These are phyloP conservation scores for Phrynocephalus vlangalii DNA, from an alignment of 2,797 vertebrate species.

Conservation along the genomic window DNA sequence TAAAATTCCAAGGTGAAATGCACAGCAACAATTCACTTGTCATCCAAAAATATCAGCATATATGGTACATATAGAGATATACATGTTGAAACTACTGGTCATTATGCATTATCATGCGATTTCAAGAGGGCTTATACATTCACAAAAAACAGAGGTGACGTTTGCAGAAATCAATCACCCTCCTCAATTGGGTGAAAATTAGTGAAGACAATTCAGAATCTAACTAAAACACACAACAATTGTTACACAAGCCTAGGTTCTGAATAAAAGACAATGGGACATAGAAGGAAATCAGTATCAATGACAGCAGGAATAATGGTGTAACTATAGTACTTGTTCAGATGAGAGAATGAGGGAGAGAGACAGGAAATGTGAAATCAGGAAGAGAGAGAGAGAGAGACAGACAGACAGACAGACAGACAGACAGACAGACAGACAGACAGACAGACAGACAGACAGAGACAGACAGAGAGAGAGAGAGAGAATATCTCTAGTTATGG, in stretches of 20 bases:
- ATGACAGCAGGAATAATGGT: conserved; percentile 18
- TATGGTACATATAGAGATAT: neutral
- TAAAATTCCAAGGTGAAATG: neutral
- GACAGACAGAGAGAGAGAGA: neutral
- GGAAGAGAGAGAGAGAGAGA: no score
- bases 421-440: no score
- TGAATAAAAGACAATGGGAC: conserved; percentile 17
- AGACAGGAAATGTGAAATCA: no score
- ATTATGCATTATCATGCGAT: neutral
- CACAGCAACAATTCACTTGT: neutral
- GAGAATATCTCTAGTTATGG: neutral
- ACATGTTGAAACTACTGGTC: neutral
- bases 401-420: no score
- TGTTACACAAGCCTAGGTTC: neutral
- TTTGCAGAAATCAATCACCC: neutral
- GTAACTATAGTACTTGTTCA: neutral
- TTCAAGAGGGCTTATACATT: neutral
- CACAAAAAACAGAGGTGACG: conserved; percentile 16
- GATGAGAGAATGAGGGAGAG: neutral
- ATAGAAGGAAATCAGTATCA: conserved; percentile 21
- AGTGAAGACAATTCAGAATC: neutral
- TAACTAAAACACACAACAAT: neutral
- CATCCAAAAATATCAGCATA: neutral
- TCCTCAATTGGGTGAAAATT: neutral
- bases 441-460: no score